A percentile compares a stretch with the other conserved stretches of the same genome.
These are phyloP conservation scores for Oplegnathus fasciatus DNA, from an alignment of 2,113 vertebrate genomes.

Conservation along the genomic window DNA sequence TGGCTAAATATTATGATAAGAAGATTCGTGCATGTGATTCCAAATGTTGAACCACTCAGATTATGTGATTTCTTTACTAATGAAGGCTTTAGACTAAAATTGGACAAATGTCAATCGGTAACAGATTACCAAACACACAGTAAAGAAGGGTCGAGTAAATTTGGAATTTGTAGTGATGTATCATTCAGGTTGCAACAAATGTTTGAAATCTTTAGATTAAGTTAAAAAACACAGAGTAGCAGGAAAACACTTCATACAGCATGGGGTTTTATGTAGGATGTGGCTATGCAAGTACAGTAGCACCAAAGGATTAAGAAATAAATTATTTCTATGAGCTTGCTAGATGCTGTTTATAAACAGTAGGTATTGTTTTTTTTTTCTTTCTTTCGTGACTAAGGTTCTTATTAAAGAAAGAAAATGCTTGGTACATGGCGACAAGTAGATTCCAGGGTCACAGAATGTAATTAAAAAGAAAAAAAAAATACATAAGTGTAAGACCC, in stretches of 20 bases:
- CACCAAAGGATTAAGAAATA: neutral
- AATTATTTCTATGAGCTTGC: neutral
- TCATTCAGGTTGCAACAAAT: neutral
- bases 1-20: conserved; percentile 45
- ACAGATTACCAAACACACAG: neutral
- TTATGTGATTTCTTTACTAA: neutral
- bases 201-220: neutral
- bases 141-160: neutral
- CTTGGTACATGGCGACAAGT: neutral
- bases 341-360: neutral
- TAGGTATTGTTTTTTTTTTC: neutral
- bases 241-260: too few relatives aligned
- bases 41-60: conserved; percentile 25
- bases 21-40: conserved; percentile 18
- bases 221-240: too few relatives aligned
- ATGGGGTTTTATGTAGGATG: neutral
- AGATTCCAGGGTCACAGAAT: neutral
- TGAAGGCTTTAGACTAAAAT: neutral
- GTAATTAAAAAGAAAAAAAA: neutral
- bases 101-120: neutral
- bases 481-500: neutral
- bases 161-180: neutral
- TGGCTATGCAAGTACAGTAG: neutral
- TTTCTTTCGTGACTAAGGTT: neutral
- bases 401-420: neutral